These are phyloP conservation scores for Cephalopholis sonnerati DNA, from an alignment of 2,113 vertebrate species.

Conservation along the genomic window DNA sequence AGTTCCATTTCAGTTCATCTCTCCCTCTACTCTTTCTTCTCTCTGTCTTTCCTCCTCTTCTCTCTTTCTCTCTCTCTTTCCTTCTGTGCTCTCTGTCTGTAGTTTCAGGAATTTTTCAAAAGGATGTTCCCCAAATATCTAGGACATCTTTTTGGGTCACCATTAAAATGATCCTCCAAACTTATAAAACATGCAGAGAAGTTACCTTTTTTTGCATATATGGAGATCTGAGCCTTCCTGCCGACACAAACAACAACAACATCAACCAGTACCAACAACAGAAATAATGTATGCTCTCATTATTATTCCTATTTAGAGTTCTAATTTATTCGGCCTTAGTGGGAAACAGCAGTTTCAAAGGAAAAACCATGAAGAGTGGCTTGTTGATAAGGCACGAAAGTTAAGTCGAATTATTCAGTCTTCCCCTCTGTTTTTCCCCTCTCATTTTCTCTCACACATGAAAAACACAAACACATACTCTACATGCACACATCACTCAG, in stretches of 20 bases:
- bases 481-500: slow-evolving; percentile 65
- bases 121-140: slow-evolving; percentile 80
- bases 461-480: slow-evolving; percentile 60
- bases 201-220: slow-evolving; percentile 82
- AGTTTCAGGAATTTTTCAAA: slow-evolving; percentile 80
- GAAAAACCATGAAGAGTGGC: slow-evolving; percentile 74
- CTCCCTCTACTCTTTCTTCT: slow-evolving; percentile 6
- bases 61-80: slow-evolving; percentile 24
- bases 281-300: slow-evolving; percentile 83
- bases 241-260: slow-evolving; percentile 82
- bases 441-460: slow-evolving; percentile 45
- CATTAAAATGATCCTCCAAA: slow-evolving; percentile 77
- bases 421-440: slow-evolving; percentile 58
- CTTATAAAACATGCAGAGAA: slow-evolving; percentile 79
- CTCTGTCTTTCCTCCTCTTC: slow-evolving; percentile 2
- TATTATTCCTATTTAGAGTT: slow-evolving; percentile 83
- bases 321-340: slow-evolving; percentile 84
- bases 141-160: slow-evolving; percentile 84
- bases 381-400: slow-evolving; percentile 79
- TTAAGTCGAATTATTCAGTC: slow-evolving; percentile 79
- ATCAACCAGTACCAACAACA: slow-evolving; percentile 78
- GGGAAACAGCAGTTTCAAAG: slow-evolving; percentile 80
- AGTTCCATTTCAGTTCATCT: slow-evolving; percentile 37
- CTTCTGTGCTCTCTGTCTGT: slow-evolving; percentile 51
- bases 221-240: slow-evolving; percentile 79